Evolutionary conservation across 2,797 vertebrate genomes (phyloP).

Genomic region (Acrocephalus scirpaceus): DNA sequence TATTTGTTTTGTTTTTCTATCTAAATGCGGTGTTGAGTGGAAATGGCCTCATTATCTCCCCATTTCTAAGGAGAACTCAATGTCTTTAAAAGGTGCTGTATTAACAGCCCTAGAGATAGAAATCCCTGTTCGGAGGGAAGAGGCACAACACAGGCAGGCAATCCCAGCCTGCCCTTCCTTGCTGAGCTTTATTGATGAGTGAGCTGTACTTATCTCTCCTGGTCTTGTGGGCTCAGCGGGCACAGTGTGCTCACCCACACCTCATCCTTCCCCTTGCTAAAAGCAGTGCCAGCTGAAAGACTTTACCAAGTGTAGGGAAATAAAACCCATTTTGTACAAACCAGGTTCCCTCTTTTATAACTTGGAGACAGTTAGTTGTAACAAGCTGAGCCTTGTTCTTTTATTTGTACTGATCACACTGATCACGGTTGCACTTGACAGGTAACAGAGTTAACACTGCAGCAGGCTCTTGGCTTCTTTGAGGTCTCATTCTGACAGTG

Average conservation of each 20-base stretch:
- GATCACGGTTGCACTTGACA: not conserved
- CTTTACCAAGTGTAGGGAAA: not conserved
- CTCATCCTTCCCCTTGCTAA: not conserved
- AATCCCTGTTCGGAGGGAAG: not conserved
- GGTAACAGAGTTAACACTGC: not conserved
- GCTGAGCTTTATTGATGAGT: not conserved
- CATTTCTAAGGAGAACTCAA: not conserved
- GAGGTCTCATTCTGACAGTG: not conserved
- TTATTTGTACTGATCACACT: not conserved
- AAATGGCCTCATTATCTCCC: slow-evolving; percentile 55
- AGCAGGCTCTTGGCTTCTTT: not conserved
- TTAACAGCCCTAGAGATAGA: slow-evolving; percentile 25
- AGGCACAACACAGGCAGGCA: not conserved
- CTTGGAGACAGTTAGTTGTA: not conserved
- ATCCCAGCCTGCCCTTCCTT: not conserved
- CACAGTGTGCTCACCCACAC: not conserved
- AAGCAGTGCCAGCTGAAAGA: not conserved
- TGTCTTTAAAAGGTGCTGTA: not conserved
- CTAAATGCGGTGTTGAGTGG: slow-evolving; percentile 12
- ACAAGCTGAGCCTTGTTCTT: not conserved
- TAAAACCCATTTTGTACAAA: not conserved
- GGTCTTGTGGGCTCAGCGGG: not conserved
- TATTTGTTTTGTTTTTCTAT: slow-evolving; percentile 58
- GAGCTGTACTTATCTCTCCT: not conserved
- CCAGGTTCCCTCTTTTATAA: not conserved